Evolutionary conservation across 2,888 invertebrate species (phyloP).

Genomic region (Melanostoma mellinum): DNA sequence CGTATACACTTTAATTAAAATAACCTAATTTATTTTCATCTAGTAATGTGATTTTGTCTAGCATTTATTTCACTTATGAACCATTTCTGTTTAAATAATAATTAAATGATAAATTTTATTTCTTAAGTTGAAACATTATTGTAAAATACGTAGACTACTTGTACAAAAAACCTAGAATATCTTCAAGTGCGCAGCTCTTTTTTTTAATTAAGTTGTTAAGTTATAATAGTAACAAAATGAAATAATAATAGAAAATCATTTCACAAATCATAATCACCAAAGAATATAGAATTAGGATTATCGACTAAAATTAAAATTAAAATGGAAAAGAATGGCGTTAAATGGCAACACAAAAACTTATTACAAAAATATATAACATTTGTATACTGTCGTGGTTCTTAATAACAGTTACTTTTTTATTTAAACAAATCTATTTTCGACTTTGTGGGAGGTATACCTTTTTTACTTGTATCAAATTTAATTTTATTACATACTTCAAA

Average conservation of each 20-base stretch:
- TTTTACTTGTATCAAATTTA: too few relatives aligned
- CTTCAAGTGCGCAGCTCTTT: constrained; percentile 54
- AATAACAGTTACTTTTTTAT: not conserved
- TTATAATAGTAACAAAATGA: constrained; percentile 6
- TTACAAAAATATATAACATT: constrained; percentile 26
- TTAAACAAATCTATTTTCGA: not conserved
- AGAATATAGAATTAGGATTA: constrained; percentile 59
- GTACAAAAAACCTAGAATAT: constrained; percentile 52
- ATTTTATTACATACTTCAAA: too few relatives aligned
- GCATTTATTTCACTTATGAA: constrained; percentile 57
- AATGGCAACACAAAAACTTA: constrained; percentile 49
- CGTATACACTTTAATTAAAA: constrained; percentile 31
- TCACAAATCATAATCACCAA: constrained; percentile 71
- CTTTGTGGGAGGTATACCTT: not conserved
- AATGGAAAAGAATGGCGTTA: not conserved
- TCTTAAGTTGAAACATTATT: constrained; percentile 13
- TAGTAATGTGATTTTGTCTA: constrained; percentile 39
- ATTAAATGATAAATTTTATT: constrained; percentile 27
- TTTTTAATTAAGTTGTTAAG: constrained; percentile 36
- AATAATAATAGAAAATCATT: not conserved
- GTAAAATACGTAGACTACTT: constrained; percentile 46
- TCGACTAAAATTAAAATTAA: constrained; percentile 27
- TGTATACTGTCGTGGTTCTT: constrained; percentile 33
- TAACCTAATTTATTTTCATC: constrained; percentile 53
- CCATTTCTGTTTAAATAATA: constrained; percentile 31